Base-by-base conservation (phyloP, 2,113 vertebrate genomes). In the Catharus minimus region DNA sequence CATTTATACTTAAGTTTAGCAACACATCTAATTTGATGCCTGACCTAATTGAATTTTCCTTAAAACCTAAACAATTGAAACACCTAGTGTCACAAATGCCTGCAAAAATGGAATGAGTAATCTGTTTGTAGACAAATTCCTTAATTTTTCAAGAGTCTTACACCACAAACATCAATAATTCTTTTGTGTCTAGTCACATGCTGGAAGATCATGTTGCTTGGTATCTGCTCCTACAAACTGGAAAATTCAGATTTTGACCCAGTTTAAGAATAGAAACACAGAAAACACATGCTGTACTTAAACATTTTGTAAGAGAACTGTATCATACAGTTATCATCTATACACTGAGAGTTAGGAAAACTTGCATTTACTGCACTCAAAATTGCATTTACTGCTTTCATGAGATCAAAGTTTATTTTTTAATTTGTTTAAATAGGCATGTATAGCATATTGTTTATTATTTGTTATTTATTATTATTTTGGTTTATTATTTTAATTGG, bases 131-230 rank as follows among this genome's bases (percentile, higher is more conserved):
- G 43, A 66, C 18, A 21, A 66, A 78, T 62, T 69, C 32, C 77
- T 66, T 78, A 30, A 60, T 38, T 55, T 90, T 88, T 77, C 56
- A 69, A 52, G 10, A 46, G n/a, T 83, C 33, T 71, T 47, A 13
- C 19, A 78, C 16, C 30, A 90, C 15, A 61, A 84, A 75, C 32
- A 71, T 72, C 89, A 92, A 32, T 86, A 82, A 93, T 43, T 75
- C 74, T 68, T 81, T 90, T 94, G 65, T 83, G 49, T 56, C 39
- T 52, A 68, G 53, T 86, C 89, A 95, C 36, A 82, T 52, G 65
- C 21, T 72, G 15, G 24, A 84, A 72, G 53, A 75, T 87, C 84
- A 92, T 21, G 32, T 74, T 94, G 30, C 67, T 80, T 41, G 24
- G 24, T 67, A 67, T 78, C 83, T 83, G 24, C 39, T 88, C 27